A percentile compares a stretch with the other conserved stretches of the same genome.
These are phyloP conservation scores for Mamestra configurata DNA, from an alignment of 1,140 invertebrate genomes.

Conservation along the genomic window DNA sequence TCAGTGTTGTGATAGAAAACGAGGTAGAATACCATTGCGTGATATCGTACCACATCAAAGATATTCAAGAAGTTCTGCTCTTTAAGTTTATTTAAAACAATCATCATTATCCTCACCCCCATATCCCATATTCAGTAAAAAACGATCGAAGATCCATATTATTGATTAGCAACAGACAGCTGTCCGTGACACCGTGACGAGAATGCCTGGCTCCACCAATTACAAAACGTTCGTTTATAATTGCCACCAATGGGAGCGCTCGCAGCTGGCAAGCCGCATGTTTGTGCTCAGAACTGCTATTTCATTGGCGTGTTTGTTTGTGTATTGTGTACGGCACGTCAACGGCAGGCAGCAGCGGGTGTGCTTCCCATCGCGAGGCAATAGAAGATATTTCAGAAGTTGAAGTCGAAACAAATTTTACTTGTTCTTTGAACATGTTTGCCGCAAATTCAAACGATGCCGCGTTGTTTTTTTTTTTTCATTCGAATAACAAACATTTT, in stretches of 20 bases:
- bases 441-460: too few relatives aligned
- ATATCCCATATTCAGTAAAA: too few relatives aligned
- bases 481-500: too few relatives aligned
- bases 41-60: too few relatives aligned
- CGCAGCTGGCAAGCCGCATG: slow-evolving; percentile 7
- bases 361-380: background rate
- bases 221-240: slow-evolving; percentile 6
- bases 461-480: too few relatives aligned
- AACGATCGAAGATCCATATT: background rate
- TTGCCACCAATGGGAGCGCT: background rate
- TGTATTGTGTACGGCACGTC: slow-evolving; percentile 23
- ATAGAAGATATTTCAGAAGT: slow-evolving; percentile 10
- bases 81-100: too few relatives aligned
- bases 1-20: too few relatives aligned
- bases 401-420: background rate
- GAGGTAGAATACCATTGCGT: too few relatives aligned
- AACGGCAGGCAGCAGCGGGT: background rate
- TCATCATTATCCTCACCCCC: too few relatives aligned
- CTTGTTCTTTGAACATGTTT: background rate
- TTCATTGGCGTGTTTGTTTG: slow-evolving; percentile 11
- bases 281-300: slow-evolving; percentile 19
- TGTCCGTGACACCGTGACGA: background rate
- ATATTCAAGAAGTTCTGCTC: too few relatives aligned
- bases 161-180: slow-evolving; percentile 23
- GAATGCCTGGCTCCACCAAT: background rate